phyloP scores from a whole-genome alignment of 2,113 vertebrate genomes.

The Trichechus manatus region DNA sequence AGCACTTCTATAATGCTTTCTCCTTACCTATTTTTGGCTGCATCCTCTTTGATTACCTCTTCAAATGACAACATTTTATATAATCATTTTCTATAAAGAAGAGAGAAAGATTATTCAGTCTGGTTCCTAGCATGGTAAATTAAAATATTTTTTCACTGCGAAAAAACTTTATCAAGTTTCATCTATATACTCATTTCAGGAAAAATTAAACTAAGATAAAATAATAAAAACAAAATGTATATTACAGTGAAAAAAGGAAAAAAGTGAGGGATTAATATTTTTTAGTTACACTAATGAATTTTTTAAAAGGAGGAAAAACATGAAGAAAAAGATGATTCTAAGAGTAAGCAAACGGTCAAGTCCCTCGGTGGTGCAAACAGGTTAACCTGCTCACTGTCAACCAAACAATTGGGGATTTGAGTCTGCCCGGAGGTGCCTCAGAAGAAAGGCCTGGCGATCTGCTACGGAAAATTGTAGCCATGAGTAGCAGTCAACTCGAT shows the following conservation, averaged over 20 bases:
- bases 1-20: background rate
- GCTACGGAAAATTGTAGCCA: too few species aligned
- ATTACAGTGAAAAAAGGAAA: background rate
- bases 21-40: background rate
- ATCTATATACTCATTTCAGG: background rate
- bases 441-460: too few species aligned
- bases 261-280: background rate
- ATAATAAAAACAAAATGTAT: slow-evolving; percentile 17
- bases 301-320: background rate
- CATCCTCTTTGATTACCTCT: background rate
- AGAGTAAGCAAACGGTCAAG: too few species aligned
- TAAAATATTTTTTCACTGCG: background rate
- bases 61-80: background rate
- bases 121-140: background rate
- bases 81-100: slow-evolving; percentile 23
- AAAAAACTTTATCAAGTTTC: background rate
- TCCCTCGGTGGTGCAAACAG: too few species aligned
- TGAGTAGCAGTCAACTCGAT: too few species aligned
- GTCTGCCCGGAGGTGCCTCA: too few species aligned
- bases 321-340: too few species aligned
- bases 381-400: too few species aligned
- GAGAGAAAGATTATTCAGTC: background rate
- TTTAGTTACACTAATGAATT: background rate
- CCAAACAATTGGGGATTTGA: too few species aligned
- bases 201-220: slow-evolving; percentile 34